phyloP scores from a whole-genome alignment of 2,888 invertebrate genomes.

The Brachyptera putata region DNA sequence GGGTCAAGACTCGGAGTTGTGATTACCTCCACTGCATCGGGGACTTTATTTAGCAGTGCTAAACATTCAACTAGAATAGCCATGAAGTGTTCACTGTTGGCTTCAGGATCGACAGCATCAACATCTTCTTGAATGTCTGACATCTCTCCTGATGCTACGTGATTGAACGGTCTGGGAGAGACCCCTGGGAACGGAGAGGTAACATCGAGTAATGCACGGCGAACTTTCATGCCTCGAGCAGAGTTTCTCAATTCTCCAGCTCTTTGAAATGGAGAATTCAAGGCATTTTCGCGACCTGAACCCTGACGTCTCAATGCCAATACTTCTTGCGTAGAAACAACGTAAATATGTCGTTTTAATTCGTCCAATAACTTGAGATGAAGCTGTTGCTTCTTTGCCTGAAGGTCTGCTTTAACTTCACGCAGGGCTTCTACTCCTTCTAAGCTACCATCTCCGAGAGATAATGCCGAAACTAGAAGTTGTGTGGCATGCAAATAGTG shows the following conservation, averaged over 20 bases:
- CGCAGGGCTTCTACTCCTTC: constrained; percentile 79
- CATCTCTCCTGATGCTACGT: constrained; percentile 17
- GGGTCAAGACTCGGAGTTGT: constrained; percentile 10
- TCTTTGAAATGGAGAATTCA: constrained; percentile 53
- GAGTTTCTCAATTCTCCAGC: constrained; percentile 55
- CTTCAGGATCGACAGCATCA: constrained; percentile 55
- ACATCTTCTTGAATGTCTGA: constrained; percentile 55
- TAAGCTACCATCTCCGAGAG: constrained; percentile 65
- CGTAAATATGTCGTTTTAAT: constrained; percentile 66
- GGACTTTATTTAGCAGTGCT: constrained; percentile 74
- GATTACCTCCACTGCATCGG: constrained; percentile 75
- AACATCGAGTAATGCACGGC: constrained; percentile 54
- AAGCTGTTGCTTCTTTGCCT: constrained; percentile 63
- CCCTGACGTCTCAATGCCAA: constrained; percentile 56
- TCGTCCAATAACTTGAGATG: constrained; percentile 66
- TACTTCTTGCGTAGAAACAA: constrained; percentile 54
- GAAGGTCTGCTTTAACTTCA: constrained; percentile 71
- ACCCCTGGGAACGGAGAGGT: constrained; percentile 37
- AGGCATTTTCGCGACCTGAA: constrained; percentile 51
- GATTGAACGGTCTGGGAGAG: background rate
- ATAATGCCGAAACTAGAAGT: constrained; percentile 64
- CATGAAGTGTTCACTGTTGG: constrained; percentile 64
- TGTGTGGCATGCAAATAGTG: constrained; percentile 84
- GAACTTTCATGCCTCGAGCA: constrained; percentile 50
- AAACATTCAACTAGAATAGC: constrained; percentile 82